Percentiles rank a stretch among this genome's conserved stretches.
Evolutionary conservation across 1,140 invertebrate species (phyloP).

Genomic region (Leptonema lineaticorne): DNA sequence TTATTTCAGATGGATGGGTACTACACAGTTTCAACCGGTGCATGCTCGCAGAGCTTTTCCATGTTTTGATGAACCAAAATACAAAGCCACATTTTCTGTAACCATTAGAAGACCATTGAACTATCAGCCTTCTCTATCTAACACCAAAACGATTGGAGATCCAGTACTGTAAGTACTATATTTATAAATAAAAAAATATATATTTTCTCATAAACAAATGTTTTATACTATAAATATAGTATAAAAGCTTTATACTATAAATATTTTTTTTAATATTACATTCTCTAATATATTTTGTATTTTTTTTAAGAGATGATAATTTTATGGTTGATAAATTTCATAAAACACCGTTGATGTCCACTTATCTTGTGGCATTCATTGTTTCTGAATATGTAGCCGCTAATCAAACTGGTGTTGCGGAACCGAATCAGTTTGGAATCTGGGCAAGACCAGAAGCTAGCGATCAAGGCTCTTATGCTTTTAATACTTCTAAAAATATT

Average conservation of each 20-base stretch:
- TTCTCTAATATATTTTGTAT: not conserved
- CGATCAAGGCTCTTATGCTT: constrained; percentile 54
- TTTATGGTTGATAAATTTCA: constrained; percentile 52
- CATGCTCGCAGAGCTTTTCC: constrained; percentile 73
- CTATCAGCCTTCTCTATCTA: constrained; percentile 40
- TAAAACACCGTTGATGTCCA: constrained; percentile 72
- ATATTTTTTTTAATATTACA: not conserved
- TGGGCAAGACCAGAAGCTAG: constrained; percentile 23
- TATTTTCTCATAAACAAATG: not conserved
- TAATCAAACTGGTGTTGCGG: constrained; percentile 35
- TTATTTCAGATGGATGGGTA: constrained; percentile 58
- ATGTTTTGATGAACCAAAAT: constrained; percentile 75
- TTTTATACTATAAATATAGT: not conserved
- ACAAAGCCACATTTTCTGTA: constrained; percentile 68
- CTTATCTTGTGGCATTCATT: constrained; percentile 74
- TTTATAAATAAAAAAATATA: not conserved
- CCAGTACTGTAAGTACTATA: constrained; percentile 4
- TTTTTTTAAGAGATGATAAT: not conserved
- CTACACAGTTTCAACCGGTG: constrained; percentile 71
- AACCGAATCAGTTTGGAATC: constrained; percentile 45
- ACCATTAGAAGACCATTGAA: constrained; percentile 51
- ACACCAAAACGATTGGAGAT: constrained; percentile 44
- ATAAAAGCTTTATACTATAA: not conserved
- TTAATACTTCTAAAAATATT: constrained; percentile 57
- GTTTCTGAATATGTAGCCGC: constrained; percentile 67